Percentiles rank a stretch among this genome's conserved stretches.
Conservation (phyloP, 2,888 invertebrate species). For the Rhagophthalmus giganteus region DNA sequence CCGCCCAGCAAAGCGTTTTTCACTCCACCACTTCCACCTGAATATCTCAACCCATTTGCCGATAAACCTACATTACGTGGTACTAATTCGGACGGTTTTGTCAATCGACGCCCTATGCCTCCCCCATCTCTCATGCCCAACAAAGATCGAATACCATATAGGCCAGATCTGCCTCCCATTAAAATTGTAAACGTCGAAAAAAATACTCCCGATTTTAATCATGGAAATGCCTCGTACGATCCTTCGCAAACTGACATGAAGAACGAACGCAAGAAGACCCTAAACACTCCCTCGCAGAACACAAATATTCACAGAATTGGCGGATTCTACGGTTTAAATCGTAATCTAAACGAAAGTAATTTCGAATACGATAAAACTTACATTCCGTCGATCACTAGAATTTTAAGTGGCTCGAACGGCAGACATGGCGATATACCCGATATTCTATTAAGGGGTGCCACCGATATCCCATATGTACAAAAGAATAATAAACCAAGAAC, state of each 20-base stretch:
- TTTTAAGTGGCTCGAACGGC: constrained; percentile 83
- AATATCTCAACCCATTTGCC: constrained; percentile 84
- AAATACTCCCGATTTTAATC: constrained; percentile 29
- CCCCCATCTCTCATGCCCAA: constrained; percentile 81
- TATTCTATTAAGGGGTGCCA: constrained; percentile 70
- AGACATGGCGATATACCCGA: constrained; percentile 81
- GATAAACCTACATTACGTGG: constrained; percentile 81
- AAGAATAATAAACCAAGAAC: constrained; percentile 43
- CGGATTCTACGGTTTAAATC: constrained; percentile 50
- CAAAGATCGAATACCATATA: constrained; percentile 80
- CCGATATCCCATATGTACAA: constrained; percentile 57
- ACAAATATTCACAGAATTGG: constrained; percentile 50
- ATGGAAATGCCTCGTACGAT: constrained; percentile 33
- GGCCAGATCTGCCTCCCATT: constrained; percentile 63
- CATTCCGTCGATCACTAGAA: constrained; percentile 81
- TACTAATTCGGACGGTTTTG: constrained; percentile 66
- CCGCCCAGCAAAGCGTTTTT: constrained; percentile 76
- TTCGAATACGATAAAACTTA: constrained; percentile 54
- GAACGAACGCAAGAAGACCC: constrained; percentile 69
- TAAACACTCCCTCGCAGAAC: constrained; percentile 76
- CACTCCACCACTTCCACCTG: constrained; percentile 81
- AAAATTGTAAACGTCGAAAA: constrained; percentile 51
- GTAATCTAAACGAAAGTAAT: constrained; percentile 49
- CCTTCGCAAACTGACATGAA: constrained; percentile 38
- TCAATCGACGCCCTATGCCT: constrained; percentile 77